Conservation (phyloP, 2,797 vertebrate species). For the Morus bassanus region DNA sequence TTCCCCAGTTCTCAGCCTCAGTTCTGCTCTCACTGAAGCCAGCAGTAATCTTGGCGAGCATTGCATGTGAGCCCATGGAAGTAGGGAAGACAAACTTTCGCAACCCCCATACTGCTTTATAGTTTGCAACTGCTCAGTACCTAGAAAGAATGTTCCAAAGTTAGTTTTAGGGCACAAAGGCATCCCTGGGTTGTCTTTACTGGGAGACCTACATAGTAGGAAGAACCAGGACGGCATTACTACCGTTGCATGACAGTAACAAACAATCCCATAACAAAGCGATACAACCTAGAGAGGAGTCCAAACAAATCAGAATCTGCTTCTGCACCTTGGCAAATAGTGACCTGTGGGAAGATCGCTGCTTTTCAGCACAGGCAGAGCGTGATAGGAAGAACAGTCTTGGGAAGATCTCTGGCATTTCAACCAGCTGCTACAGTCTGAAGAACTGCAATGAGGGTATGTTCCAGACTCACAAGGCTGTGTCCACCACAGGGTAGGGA, state of each 20-base stretch:
- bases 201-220: not conserved
- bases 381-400: not conserved
- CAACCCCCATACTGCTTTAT: not conserved
- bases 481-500: not conserved
- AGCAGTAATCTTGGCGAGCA: not conserved
- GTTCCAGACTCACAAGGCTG: not conserved
- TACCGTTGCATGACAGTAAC: not conserved
- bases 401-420: not conserved
- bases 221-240: not conserved
- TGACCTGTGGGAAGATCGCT: not conserved
- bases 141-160: not conserved
- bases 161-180: not conserved
- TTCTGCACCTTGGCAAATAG: not conserved
- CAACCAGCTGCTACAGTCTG: not conserved
- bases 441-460: not conserved
- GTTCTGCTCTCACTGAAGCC: not conserved
- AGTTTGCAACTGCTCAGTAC: not conserved
- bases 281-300: not conserved
- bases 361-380: not conserved
- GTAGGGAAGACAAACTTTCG: not conserved
- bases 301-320: not conserved
- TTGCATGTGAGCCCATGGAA: not conserved
- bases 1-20: not conserved
- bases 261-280: not conserved
- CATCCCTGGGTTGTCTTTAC: not conserved